A percentile compares a stretch with the other conserved stretches of the same genome.
phyloP scores from a whole-genome alignment of 2,113 vertebrate genomes.

The Echinops telfairi region DNA sequence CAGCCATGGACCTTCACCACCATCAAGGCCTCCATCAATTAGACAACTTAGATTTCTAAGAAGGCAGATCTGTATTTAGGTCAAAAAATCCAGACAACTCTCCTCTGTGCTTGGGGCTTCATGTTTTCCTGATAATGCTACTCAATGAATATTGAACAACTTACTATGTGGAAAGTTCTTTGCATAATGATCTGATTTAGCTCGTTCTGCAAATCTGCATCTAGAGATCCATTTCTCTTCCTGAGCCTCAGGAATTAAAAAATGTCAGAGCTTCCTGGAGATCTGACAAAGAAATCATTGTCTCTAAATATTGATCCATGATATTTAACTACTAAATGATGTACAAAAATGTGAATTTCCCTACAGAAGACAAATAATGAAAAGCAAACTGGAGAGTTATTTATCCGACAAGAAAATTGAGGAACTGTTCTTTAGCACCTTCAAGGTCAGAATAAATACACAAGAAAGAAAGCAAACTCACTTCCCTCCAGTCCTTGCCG shows the following conservation, averaged over 20 bases:
- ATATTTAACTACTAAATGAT: background rate
- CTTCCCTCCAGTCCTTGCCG: too few relatives aligned
- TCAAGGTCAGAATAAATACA: background rate
- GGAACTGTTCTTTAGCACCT: conserved; percentile 6
- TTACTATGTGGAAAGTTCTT: background rate
- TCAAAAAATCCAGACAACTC: background rate
- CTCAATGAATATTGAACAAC: background rate
- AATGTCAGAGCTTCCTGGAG: background rate
- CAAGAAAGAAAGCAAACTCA: background rate
- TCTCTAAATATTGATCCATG: background rate
- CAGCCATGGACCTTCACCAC: background rate
- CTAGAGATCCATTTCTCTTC: conserved; percentile 4
- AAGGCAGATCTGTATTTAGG: background rate
- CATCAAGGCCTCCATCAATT: background rate
- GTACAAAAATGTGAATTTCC: background rate
- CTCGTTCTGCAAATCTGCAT: background rate
- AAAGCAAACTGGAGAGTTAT: background rate
- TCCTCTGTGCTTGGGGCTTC: background rate
- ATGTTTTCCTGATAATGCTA: background rate
- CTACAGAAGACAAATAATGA: background rate
- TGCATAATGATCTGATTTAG: background rate
- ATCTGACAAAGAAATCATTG: background rate
- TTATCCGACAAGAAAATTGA: conserved; percentile 2
- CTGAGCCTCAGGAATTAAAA: background rate
- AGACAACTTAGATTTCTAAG: background rate